Base-by-base conservation (phyloP, 2,797 vertebrate genomes). In the Neosalanx taihuensis region DNA sequence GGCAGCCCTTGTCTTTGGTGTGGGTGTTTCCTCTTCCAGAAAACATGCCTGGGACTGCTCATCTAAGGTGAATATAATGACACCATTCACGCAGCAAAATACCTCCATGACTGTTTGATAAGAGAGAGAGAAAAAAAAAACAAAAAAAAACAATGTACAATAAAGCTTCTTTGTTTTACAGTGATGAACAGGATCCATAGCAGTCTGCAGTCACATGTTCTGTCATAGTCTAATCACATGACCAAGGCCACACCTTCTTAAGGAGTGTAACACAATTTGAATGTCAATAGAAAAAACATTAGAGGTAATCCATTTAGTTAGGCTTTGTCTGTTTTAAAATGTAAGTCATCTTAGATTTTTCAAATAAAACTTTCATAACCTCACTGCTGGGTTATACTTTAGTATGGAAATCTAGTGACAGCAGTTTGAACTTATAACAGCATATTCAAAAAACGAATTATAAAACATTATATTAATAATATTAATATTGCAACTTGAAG, bases 81-180 rank as follows among this genome's bases (percentile, higher is more conserved):
- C 87, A 85, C 83, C 82, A 82, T 85, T 89, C 67, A 90, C 62
- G 20, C 17, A 69, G 71, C 84, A 74, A 87, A 86, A 92, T 91
- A 91, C 89, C 89, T 88, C 71, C 66, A 81, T 70, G 82, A 87
- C 85, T 87, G 90, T 92, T 89, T 85, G 89, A 93, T 93, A 80
- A 85, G 80, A 84, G 81, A 37, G 23, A 26, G 1, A 26, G 23
- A 26, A 26, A 26, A 26, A 26, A 1, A 26, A 26, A 26, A 26
- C 1, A 26, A 1, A 26, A 70, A 83, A 83, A 79, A 89, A 92
- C 87, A 92, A 91, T 87, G 87, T 86, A 93, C 91, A 91, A 93
- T 90, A 91, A 91, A 78, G 84, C 67, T 75, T 89, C 90, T 92
- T 93, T 93, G 91, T 93, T 72, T 84, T 71, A 80, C 72, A 69